Base-by-base conservation (phyloP, 2,888 invertebrate species). In the Heteromyza rotundicornis region DNA sequence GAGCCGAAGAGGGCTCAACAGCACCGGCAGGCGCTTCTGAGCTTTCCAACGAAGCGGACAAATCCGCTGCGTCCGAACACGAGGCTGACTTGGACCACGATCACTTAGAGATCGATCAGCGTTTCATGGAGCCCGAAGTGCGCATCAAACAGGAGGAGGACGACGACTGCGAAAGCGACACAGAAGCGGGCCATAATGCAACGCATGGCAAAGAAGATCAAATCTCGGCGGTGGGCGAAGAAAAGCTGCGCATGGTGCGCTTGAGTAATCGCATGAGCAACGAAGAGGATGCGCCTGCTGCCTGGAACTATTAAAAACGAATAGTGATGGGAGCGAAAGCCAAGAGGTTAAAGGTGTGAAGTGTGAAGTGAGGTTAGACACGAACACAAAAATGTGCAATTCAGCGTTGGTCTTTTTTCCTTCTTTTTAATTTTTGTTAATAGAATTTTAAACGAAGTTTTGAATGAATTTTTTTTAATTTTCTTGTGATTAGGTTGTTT, bases 21-120 rank as follows among this genome's bases (percentile, higher is more conserved):
- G 24, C 91, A 55, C 93, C 90, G 19, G 89, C 92, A 36, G 20
- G n/a, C 10, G 23, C 19, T 7, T 44, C 44, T 17, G 17, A 22
- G 12, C 56, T 70, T 24, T 63, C 60, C 10, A 61, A 59, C 20
- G 61, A 59, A 44, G 57, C 44, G 0, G 47, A 47, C 3, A 5
- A 17, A 19, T 7, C 19, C 0, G 89, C 90, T 20, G 89, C 92
- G 47, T 5, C 92, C 80, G 92, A 91, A 0, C 89, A 90, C 22
- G 47, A 50, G 44, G 47, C 51, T 2, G 77, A 79, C n/a, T 67
- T 51, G 2, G 77, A 77, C 2, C 74, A 72, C 16, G 67, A 68
- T 1, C 71, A 77, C 23, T 68, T 75, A 19, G 73, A 78, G 27
- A 74, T 80, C 17, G 81, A 81, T 32, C 81, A 81, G 62, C 70